Evolutionary conservation across 2,888 invertebrate genomes (phyloP).

Genomic region (Sphecodes monilicornis): DNA sequence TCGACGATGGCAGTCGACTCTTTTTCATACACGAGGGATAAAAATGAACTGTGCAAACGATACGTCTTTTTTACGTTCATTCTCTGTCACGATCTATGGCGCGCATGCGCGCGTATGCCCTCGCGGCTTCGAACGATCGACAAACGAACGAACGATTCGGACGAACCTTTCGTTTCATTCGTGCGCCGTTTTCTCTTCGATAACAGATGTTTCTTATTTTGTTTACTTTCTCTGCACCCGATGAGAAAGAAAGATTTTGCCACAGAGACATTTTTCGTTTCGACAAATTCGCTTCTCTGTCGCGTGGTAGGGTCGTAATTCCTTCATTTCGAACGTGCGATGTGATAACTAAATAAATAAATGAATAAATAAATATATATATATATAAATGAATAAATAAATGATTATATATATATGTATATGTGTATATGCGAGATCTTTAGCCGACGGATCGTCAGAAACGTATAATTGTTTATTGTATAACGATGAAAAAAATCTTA

Average conservation of each 20-base stretch:
- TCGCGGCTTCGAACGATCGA: slow-evolving; percentile 3
- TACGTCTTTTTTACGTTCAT: slow-evolving; percentile 43
- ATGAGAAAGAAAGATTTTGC: not conserved
- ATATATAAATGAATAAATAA: slow-evolving; percentile 23
- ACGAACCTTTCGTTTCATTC: slow-evolving; percentile 15
- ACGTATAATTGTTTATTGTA: slow-evolving; percentile 68
- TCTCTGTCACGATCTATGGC: slow-evolving; percentile 14
- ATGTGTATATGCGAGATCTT: slow-evolving; percentile 57
- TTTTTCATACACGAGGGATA: slow-evolving; percentile 30
- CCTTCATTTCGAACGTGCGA: slow-evolving; percentile 68
- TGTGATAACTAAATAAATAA: slow-evolving; percentile 67
- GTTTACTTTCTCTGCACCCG: not conserved
- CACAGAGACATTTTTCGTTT: not conserved
- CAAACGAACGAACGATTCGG: slow-evolving; percentile 1
- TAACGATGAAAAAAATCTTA: slow-evolving; percentile 64
- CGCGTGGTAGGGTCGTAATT: slow-evolving; percentile 37
- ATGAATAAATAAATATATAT: slow-evolving; percentile 24
- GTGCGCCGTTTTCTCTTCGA: not conserved
- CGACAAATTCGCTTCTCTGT: slow-evolving; percentile 1
- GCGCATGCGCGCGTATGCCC: not conserved
- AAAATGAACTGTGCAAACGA: not conserved
- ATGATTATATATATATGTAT: slow-evolving; percentile 35
- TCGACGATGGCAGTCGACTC: slow-evolving; percentile 28
- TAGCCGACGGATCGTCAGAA: slow-evolving; percentile 67
- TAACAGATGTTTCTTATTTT: not conserved